phyloP scores from a whole-genome alignment of 2,888 invertebrate species.

The Gordius sp. region DNA sequence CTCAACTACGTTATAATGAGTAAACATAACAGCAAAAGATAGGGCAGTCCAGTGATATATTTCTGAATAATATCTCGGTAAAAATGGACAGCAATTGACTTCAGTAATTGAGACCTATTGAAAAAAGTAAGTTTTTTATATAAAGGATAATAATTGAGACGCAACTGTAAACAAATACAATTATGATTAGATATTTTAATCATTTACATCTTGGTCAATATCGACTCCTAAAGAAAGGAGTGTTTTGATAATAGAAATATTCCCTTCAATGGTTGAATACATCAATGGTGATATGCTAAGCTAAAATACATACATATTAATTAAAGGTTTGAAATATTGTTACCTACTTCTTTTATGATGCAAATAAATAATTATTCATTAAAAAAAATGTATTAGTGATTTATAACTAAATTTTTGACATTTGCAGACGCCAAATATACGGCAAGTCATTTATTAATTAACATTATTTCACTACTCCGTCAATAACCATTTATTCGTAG shows the following conservation, averaged over 20 bases:
- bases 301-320: neutral
- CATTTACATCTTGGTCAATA: constrained; percentile 42
- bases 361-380: too few species aligned
- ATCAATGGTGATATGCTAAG: neutral
- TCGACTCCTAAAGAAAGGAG: constrained; percentile 51
- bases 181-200: neutral
- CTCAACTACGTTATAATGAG: constrained; percentile 24
- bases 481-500: too few species aligned
- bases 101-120: neutral
- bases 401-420: too few species aligned
- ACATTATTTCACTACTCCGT: too few species aligned
- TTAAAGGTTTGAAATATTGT: neutral
- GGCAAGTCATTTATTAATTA: too few species aligned
- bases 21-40: constrained; percentile 44
- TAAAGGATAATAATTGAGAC: neutral
- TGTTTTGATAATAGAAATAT: constrained; percentile 43
- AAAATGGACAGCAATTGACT: constrained; percentile 4
- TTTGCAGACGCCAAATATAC: too few species aligned
- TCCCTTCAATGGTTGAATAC: constrained; percentile 17
- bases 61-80: constrained; percentile 34
- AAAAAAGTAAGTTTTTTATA: neutral
- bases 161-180: too few species aligned
- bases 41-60: constrained; percentile 50
- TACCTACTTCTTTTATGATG: too few species aligned
- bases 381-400: too few species aligned